Evolutionary conservation across 2,888 invertebrate species (phyloP), one percentile per base, ranked within the genome.

Genomic region (Patella pellucida): DNA sequence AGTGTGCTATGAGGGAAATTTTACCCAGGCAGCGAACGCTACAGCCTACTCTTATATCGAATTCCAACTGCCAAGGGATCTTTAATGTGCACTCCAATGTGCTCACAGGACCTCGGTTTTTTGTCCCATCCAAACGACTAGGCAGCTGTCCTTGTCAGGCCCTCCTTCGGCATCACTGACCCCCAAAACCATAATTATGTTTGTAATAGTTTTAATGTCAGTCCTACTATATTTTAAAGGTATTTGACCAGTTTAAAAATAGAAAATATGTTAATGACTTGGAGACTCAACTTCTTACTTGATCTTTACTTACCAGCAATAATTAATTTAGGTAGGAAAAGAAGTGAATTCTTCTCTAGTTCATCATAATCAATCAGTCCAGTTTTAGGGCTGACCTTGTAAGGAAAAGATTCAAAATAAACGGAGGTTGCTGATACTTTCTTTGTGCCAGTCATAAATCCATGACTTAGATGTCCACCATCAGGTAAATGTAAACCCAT

Each of bases 381-480:
- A 51, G 95, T 95, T 76, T 92, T 91, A 1, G 95, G 94, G 81
- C 91, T 87, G 9, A 97, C 95, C 92, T 97, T 97, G 91, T 99
- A 99, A 0, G 98, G 98, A 95, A 98, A 96, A 76, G 98, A 97
- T 92, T 99, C 98, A 90, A 99, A 99, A 93, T 97, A 99, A 79
- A 98, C 95, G 0, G 98, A 98, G 0, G 98, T 98, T 11, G 98
- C 98, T 0, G 98, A 99, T 78, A 99, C 96, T 91, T 95, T 96
- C 91, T 96, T 97, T 12, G 93, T 94, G 11, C 94, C 93, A 0
- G 98, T 98, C 92, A 96, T 96, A 91, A 98, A 98, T 50, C 94
- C 92, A 81, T 92, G 92, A 69, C 92, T 92, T 52, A 92, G 85
- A 85, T 99, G 99, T 0, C 99, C 99, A 83, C 99, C 99, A 90